phyloP scores from a whole-genome alignment of 2,888 invertebrate genomes.

The Panzeria rudis region DNA sequence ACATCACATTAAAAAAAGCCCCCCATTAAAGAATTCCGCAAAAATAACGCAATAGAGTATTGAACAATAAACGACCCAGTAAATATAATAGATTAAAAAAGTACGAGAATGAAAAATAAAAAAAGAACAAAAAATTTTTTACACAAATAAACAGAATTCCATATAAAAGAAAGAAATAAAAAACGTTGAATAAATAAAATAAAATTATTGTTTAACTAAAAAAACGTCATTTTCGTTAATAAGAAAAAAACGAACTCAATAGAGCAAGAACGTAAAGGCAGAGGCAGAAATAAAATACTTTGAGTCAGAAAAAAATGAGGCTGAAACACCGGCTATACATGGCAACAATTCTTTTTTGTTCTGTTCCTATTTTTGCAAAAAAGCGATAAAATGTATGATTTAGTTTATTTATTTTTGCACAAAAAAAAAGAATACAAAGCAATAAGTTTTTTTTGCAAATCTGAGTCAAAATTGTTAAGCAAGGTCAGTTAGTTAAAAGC shows the following conservation, averaged over 20 bases:
- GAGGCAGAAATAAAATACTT: constrained; percentile 6
- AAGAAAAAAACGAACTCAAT: constrained; percentile 25
- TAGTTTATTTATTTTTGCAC: constrained; percentile 36
- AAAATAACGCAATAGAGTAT: background rate
- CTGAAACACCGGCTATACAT: constrained; percentile 58
- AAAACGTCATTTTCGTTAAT: constrained; percentile 47
- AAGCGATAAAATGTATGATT: constrained; percentile 46
- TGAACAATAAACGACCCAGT: background rate
- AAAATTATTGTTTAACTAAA: constrained; percentile 37
- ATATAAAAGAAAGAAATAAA: constrained; percentile 1
- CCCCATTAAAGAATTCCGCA: constrained; percentile 4
- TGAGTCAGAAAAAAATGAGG: constrained; percentile 42
- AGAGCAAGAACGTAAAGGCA: constrained; percentile 18
- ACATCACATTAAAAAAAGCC: constrained; percentile 8
- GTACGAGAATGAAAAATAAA: background rate
- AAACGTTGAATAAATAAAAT: constrained; percentile 21
- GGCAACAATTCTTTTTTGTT: constrained; percentile 49
- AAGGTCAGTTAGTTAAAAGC: constrained; percentile 77
- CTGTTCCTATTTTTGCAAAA: constrained; percentile 35
- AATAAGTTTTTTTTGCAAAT: constrained; percentile 20
- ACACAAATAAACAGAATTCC: constrained; percentile 28
- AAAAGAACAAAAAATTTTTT: background rate
- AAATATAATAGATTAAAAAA: constrained; percentile 25
- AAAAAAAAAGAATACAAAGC: constrained; percentile 24
- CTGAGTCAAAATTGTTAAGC: constrained; percentile 74